These are phyloP conservation scores for Alloscopus bannaensis DNA, from an alignment of 2,888 invertebrate species.

Conservation along the genomic window DNA sequence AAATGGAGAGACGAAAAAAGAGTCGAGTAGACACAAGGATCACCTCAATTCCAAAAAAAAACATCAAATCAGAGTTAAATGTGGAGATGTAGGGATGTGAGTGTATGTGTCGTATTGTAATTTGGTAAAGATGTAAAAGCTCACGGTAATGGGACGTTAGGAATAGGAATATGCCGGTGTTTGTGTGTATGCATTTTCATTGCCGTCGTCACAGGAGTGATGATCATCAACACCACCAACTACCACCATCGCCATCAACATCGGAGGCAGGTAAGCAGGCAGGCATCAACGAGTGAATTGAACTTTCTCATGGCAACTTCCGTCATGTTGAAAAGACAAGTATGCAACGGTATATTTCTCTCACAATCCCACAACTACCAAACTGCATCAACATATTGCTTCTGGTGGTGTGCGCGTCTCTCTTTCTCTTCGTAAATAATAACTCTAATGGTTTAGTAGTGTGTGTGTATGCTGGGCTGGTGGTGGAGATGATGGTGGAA, in stretches of 20 bases:
- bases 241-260: slow-evolving; percentile 2
- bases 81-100: too few relatives aligned
- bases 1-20: too few relatives aligned
- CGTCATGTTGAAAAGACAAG: slow-evolving; percentile 69
- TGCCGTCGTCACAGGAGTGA: slow-evolving; percentile 31
- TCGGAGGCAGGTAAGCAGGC: slow-evolving; percentile 15
- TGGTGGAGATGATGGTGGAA: too few relatives aligned
- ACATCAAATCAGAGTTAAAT: too few relatives aligned
- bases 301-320: slow-evolving; percentile 70
- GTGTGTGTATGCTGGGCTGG: too few relatives aligned
- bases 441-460: too few relatives aligned
- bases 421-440: slow-evolving; percentile 29
- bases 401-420: slow-evolving; percentile 58
- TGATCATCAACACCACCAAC: slow-evolving; percentile 45
- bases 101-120: too few relatives aligned
- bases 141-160: too few relatives aligned
- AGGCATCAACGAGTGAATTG: slow-evolving; percentile 67
- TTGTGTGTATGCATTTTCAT: slow-evolving; percentile 8
- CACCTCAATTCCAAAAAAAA: too few relatives aligned
- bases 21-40: too few relatives aligned
- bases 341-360: slow-evolving; percentile 67
- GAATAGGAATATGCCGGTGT: slow-evolving; percentile 1
- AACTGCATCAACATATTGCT: slow-evolving; percentile 64
- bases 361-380: slow-evolving; percentile 62
- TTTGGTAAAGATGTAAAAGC: too few relatives aligned